Percentiles rank a stretch among this genome's conserved stretches.
Conservation (phyloP, 2,797 vertebrate species). For the Phrynocephalus vlangalii region DNA sequence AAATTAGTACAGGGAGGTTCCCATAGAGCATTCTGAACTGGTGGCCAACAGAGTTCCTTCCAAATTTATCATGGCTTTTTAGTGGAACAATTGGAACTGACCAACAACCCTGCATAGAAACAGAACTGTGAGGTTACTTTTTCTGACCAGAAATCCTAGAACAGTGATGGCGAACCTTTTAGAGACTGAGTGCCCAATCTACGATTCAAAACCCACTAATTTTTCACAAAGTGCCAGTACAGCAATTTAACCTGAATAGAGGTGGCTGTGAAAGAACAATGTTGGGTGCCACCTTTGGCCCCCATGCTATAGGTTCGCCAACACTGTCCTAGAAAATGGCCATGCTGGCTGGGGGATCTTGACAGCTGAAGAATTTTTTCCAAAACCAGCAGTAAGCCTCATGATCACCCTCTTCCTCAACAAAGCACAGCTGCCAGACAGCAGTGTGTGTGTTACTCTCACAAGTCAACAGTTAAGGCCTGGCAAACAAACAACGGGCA, state of each 20-base stretch:
- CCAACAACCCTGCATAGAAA: not conserved
- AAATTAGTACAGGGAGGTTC: no score
- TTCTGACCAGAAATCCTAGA: not conserved
- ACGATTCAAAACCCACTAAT: no score
- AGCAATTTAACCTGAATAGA: no score
- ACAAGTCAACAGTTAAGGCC: not conserved
- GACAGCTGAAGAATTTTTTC: not conserved
- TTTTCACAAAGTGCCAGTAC: no score
- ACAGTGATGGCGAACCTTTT: not conserved
- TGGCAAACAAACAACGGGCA: not conserved
- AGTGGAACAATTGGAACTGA: not conserved
- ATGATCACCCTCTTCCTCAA: not conserved
- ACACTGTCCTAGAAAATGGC: not conserved
- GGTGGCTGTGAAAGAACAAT: no score
- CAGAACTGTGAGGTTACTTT: not conserved
- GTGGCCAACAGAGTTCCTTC: not conserved
- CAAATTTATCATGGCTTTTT: not conserved
- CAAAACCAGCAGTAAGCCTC: not conserved
- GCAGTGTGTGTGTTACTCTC: not conserved
- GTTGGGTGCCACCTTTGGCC: no score
- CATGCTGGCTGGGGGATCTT: not conserved
- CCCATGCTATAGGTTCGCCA: no score
- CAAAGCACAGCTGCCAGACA: not conserved
- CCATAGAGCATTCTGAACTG: no score
- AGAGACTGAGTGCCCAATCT: no score